Percentiles rank a stretch among this genome's conserved stretches.
phyloP scores from a whole-genome alignment of 2,888 invertebrate genomes.

The Ecliptopera silaceata region DNA sequence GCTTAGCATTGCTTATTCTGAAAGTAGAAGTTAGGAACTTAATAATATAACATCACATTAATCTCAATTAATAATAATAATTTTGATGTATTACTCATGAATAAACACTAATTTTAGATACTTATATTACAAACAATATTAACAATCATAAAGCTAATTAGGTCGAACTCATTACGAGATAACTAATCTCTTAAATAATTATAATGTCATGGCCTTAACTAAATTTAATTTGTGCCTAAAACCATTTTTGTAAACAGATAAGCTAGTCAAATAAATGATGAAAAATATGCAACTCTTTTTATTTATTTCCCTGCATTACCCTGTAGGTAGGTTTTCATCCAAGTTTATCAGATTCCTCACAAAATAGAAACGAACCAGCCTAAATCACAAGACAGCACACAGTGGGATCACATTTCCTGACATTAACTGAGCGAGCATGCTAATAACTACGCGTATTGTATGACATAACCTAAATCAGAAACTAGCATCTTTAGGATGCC shows the following conservation, averaged over 20 bases:
- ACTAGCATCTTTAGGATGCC: no score
- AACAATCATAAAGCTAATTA: conserved; percentile 34
- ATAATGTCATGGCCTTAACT: conserved; percentile 7
- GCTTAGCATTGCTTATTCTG: conserved; percentile 18
- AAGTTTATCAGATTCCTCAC: no score
- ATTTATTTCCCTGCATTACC: background rate
- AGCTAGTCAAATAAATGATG: conserved; percentile 69
- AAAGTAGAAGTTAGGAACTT: conserved; percentile 18
- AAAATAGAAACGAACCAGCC: no score
- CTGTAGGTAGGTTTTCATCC: no score
- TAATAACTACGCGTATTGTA: no score
- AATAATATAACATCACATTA: conserved; percentile 53
- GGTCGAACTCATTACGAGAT: conserved; percentile 32
- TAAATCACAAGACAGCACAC: no score
- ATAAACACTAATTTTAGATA: no score
- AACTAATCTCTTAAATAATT: background rate
- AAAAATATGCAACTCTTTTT: conserved; percentile 30
- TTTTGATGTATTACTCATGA: conserved; percentile 34
- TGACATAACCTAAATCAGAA: no score
- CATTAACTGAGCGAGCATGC: no score
- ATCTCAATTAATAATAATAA: conserved; percentile 30
- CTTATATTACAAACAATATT: conserved; percentile 17
- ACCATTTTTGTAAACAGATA: conserved; percentile 66
- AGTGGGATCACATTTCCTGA: no score
- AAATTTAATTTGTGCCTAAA: conserved; percentile 16